Percentiles rank a stretch among this genome's conserved stretches.
Conservation (phyloP, 2,113 vertebrate species). For the Pygathrix nemaeus region DNA sequence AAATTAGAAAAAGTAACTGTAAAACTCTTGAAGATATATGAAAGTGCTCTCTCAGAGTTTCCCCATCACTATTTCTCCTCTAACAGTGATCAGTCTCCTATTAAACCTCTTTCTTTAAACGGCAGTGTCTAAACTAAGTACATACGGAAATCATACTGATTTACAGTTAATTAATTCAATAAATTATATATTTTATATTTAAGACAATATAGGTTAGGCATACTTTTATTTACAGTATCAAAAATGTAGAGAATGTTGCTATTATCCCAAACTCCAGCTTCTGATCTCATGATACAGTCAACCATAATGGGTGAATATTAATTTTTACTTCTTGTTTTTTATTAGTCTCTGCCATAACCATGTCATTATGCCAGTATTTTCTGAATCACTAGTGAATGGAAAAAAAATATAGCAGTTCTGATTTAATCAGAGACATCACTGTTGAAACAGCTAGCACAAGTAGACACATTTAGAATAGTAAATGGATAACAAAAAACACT, state of each 20-base stretch:
- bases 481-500: slow-evolving; percentile 71
- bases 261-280: background rate
- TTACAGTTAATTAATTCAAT: background rate
- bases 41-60: background rate
- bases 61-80: background rate
- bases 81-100: background rate
- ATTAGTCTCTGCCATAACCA: slow-evolving; percentile 48
- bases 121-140: background rate
- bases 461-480: slow-evolving; percentile 70
- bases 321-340: slow-evolving; percentile 60
- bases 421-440: slow-evolving; percentile 72
- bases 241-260: background rate
- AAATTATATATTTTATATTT: background rate
- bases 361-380: slow-evolving; percentile 59
- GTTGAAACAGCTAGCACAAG: slow-evolving; percentile 63
- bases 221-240: background rate
- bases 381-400: slow-evolving; percentile 62
- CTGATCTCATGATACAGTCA: background rate
- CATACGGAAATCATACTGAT: background rate
- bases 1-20: slow-evolving; percentile 27
- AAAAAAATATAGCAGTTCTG: slow-evolving; percentile 70
- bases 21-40: background rate
- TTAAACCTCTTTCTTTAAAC: background rate
- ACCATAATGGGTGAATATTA: slow-evolving; percentile 1
- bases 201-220: background rate